phyloP scores from a whole-genome alignment of 2,888 invertebrate genomes.

The Gymnocheta viridis region DNA sequence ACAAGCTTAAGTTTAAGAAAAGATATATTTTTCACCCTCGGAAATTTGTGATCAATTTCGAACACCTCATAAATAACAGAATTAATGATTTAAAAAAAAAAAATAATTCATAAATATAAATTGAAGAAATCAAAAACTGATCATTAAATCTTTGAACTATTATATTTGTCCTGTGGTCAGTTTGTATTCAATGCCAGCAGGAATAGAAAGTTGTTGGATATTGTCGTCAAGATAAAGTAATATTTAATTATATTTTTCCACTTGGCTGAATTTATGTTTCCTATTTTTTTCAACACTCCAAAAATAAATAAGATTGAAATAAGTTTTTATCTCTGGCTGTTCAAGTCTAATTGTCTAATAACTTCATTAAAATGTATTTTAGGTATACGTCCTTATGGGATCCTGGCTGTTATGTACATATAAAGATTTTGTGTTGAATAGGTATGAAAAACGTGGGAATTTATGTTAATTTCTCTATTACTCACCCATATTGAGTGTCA shows the following conservation, averaged over 20 bases:
- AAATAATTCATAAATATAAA: conserved; percentile 48
- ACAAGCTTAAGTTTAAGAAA: not conserved
- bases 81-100: conserved; percentile 58
- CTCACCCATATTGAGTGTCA: not conserved
- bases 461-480: conserved; percentile 62
- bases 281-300: not conserved
- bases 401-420: not conserved
- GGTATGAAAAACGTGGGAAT: conserved; percentile 58
- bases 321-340: conserved; percentile 52
- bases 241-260: conserved; percentile 56
- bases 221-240: not conserved
- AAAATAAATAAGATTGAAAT: conserved; percentile 56
- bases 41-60: conserved; percentile 1
- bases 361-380: conserved; percentile 61
- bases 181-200: not conserved
- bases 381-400: not conserved
- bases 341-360: conserved; percentile 22
- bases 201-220: conserved; percentile 7
- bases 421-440: conserved; percentile 5
- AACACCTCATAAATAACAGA: conserved; percentile 57
- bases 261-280: conserved; percentile 36
- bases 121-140: not conserved
- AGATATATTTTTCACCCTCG: conserved; percentile 1
- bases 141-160: not conserved
- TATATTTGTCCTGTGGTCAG: conserved; percentile 60